A percentile compares a stretch with the other conserved stretches of the same genome.
Evolutionary conservation across 2,888 invertebrate species (phyloP).

Genomic region (Aporophyla lueneburgensis): DNA sequence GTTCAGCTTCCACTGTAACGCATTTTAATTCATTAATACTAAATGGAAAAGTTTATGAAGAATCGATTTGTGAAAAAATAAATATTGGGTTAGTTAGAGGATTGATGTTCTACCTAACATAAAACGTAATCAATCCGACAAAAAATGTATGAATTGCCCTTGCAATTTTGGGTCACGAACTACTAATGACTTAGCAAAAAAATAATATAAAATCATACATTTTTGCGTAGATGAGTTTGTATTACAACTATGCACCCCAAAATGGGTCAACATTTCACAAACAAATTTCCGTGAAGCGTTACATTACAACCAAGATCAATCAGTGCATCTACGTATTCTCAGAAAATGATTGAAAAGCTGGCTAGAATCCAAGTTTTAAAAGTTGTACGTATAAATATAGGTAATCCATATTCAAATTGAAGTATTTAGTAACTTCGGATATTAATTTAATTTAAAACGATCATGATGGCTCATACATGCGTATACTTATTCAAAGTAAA

Average conservation of each 20-base stretch:
- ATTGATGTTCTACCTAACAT: too few species aligned
- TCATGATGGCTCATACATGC: neutral
- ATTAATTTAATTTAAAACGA: neutral
- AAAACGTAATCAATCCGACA: neutral
- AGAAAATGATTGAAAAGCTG: neutral
- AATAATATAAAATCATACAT: neutral
- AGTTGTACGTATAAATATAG: neutral
- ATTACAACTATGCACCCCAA: neutral
- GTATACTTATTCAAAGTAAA: neutral
- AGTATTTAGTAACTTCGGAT: neutral
- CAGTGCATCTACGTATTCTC: neutral
- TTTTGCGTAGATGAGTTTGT: neutral
- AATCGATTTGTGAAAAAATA: neutral
- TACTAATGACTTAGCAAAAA: neutral
- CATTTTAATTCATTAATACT: conserved; percentile 14
- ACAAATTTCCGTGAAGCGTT: neutral
- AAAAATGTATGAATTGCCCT: neutral
- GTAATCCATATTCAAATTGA: neutral
- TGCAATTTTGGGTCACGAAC: neutral
- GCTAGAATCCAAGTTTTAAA: neutral
- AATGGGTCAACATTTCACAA: neutral
- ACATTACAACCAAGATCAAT: neutral
- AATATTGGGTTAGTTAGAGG: neutral
- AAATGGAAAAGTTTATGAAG: neutral
- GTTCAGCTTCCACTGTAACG: conserved; percentile 93